A percentile compares a stretch with the other conserved stretches of the same genome.
Evolutionary conservation across 2,888 invertebrate genomes (phyloP).

Genomic region (Sphinx pinastri): DNA sequence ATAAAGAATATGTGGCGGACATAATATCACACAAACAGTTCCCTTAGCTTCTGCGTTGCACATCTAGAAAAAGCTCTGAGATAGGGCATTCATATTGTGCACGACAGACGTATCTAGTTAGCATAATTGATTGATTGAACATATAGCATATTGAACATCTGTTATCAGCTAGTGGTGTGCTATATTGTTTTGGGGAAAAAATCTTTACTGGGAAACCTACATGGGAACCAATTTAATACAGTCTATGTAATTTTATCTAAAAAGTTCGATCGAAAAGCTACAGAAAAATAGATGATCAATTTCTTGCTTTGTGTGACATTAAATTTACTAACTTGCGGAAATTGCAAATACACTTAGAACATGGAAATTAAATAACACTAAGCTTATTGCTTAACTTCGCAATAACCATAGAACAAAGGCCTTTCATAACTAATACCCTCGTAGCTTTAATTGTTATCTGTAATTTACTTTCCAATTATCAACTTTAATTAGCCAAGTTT

Average conservation of each 20-base stretch:
- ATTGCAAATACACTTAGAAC: not conserved
- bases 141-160: not conserved
- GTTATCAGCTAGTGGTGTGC: not conserved
- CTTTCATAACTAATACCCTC: not conserved
- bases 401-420: not conserved
- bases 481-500: constrained; percentile 13
- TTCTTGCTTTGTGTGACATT: not conserved
- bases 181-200: too few species aligned
- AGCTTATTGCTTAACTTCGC: not conserved
- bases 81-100: not conserved
- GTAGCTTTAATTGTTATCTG: constrained; percentile 5
- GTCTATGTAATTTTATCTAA: too few species aligned
- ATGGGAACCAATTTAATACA: too few species aligned
- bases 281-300: too few species aligned
- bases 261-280: too few species aligned
- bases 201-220: too few species aligned
- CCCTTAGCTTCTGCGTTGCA: not conserved
- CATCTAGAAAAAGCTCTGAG: not conserved
- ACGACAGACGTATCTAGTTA: not conserved
- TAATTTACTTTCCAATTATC: constrained; percentile 9
- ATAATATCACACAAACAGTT: too few species aligned
- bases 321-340: not conserved
- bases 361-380: not conserved
- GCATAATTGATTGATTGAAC: not conserved
- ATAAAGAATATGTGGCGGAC: too few species aligned